Evolutionary conservation across 92 coral and sea anemone genomes (phyloP).

Genomic region (Diadumene lineata): DNA sequence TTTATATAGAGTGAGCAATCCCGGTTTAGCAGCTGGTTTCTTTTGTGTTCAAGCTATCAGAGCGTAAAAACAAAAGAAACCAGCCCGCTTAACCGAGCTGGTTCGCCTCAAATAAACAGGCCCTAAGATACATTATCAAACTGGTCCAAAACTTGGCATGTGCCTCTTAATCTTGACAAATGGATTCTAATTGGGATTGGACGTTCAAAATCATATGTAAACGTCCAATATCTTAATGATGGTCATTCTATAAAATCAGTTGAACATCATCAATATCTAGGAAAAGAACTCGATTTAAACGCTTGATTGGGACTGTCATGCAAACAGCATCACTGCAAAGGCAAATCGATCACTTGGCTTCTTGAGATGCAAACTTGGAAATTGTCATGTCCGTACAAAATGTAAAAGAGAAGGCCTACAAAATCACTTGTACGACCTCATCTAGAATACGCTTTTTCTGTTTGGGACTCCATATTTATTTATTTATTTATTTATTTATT

Average conservation of each 20-base stretch:
- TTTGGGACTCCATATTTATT: slow-evolving; percentile 46
- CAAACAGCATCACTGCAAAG: slow-evolving; percentile 34
- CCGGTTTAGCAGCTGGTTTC: too few species aligned
- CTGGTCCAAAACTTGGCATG: slow-evolving; percentile 34
- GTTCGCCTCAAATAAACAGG: too few species aligned
- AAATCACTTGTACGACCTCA: slow-evolving; percentile 36
- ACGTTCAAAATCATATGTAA: neutral
- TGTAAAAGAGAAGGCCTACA: slow-evolving; percentile 38
- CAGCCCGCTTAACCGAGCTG: too few species aligned
- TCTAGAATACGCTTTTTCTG: slow-evolving; percentile 38
- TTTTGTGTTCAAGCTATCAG: too few species aligned
- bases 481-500: too few species aligned
- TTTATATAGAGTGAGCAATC: too few species aligned
- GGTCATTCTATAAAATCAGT: slow-evolving; percentile 22
- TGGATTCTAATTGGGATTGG: slow-evolving; percentile 26
- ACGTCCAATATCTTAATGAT: slow-evolving; percentile 19
- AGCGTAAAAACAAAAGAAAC: too few species aligned
- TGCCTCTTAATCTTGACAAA: slow-evolving; percentile 37
- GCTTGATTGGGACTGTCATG: slow-evolving; percentile 35
- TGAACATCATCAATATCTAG: slow-evolving; percentile 42
- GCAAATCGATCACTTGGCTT: slow-evolving; percentile 31
- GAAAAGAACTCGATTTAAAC: slow-evolving; percentile 28
- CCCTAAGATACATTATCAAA: slow-evolving; percentile 12
- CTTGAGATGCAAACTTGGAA: slow-evolving; percentile 41
- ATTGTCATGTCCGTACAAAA: neutral